A percentile compares a stretch with the other conserved stretches of the same genome.
Conservation (phyloP, 2,888 invertebrate species). For the Osmoderma eremita region DNA sequence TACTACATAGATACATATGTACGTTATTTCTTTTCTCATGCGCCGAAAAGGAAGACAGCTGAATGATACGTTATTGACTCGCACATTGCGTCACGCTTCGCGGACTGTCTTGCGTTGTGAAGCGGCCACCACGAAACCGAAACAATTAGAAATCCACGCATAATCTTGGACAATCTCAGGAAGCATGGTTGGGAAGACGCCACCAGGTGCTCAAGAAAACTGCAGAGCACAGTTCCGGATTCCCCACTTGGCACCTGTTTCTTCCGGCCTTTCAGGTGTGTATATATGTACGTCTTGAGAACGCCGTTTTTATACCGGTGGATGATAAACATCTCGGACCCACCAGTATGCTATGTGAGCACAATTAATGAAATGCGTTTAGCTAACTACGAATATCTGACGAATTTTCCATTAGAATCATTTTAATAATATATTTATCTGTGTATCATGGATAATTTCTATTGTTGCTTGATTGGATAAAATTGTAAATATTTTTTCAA, state of each 20-base stretch:
- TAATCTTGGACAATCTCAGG: conserved; percentile 61
- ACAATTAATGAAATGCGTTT: not conserved
- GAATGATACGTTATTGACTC: conserved; percentile 47
- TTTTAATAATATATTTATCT: no score
- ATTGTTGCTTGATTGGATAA: no score
- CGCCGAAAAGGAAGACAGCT: conserved; percentile 43
- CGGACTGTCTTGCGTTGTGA: conserved; percentile 36
- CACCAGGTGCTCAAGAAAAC: conserved; percentile 55
- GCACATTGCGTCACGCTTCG: conserved; percentile 39
- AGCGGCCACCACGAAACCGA: conserved; percentile 38
- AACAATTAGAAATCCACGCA: conserved; percentile 48
- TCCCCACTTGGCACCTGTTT: conserved; percentile 57
- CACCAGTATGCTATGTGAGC: not conserved
- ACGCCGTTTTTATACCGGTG: conserved; percentile 16
- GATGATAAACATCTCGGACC: conserved; percentile 10
- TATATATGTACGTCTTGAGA: conserved; percentile 42
- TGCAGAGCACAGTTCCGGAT: conserved; percentile 60
- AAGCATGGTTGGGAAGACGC: conserved; percentile 59
- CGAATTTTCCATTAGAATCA: no score
- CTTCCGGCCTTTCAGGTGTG: conserved; percentile 52
- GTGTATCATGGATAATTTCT: no score
- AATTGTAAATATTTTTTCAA: no score
- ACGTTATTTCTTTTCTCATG: conserved; percentile 24
- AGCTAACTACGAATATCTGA: no score
- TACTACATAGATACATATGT: no score